Evolutionary conservation across 1,140 invertebrate species (phyloP), one percentile per base, ranked within the genome.

Genomic region (Drosophila trapezifrons): DNA sequence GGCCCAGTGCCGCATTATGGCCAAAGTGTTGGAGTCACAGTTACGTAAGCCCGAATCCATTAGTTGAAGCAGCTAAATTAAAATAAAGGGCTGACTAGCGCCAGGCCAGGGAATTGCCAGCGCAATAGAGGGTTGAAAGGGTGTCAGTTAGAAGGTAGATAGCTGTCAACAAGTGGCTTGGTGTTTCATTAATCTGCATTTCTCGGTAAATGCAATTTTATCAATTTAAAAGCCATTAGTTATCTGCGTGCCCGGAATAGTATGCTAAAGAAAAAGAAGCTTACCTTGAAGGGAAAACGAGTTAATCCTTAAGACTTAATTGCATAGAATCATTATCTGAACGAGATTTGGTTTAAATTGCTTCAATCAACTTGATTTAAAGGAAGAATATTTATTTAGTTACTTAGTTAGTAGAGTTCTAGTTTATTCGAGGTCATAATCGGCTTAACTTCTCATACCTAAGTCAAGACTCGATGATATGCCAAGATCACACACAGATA

Each of bases 21-120:
- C 80, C 80, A 84, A 87, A 87, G 82, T 85, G 82, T 87, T 87
- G 83, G 78, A 82, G 83, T 85, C 86, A 85, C 82, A 82, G 83
- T 85, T 85, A 85, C 82, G 82, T 85, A 87, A 85, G 82, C 83
- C 57, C 70, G 76, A 82, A 85, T 85, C 82, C 82, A 85, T 87
- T 85, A 85, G 82, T 82, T 87, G 75, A 56, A 85, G 79, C 83
- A 78, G 78, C 82, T 85, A 86, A 85, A 85, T 85, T 85, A 87
- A 85, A 85, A 85, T 85, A 85, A 78, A 86, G 74, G 72, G 71
- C 76, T 52, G 52, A 59, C 80, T 46, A 27, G 38, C 40, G 42
- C 46, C 22, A 38, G 32, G 35, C 62, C 25, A 22, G 72, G 47
- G 25, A 40, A 54, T 42, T 66, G 43, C 43, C 43, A 37, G 40